phyloP scores from a whole-genome alignment of 2,888 invertebrate genomes.

The Leistus spinibarbis region DNA sequence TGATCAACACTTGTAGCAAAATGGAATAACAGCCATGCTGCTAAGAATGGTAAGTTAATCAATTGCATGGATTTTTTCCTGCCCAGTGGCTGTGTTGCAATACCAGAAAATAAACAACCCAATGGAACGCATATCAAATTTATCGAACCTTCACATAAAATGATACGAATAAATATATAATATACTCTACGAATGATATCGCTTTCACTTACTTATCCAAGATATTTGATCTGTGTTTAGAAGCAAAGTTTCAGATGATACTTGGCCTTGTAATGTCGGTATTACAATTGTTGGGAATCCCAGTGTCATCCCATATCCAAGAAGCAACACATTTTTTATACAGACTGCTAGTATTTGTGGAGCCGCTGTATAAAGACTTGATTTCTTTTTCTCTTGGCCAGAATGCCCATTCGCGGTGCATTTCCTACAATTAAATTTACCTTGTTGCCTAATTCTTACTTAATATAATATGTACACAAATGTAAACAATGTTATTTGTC shows the following conservation, averaged over 20 bases:
- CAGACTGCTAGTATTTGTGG: constrained; percentile 80
- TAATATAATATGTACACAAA: background rate
- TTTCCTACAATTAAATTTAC: constrained; percentile 21
- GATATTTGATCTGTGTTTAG: constrained; percentile 70
- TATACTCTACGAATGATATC: background rate
- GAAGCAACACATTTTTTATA: constrained; percentile 77
- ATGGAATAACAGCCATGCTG: constrained; percentile 76
- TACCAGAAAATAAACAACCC: constrained; percentile 77
- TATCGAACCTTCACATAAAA: constrained; percentile 69
- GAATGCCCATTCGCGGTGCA: constrained; percentile 40
- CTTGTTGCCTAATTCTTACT: background rate
- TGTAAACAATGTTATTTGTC: background rate
- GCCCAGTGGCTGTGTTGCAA: constrained; percentile 73
- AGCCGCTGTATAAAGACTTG: constrained; percentile 55
- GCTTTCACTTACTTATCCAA: constrained; percentile 71
- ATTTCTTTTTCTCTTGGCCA: background rate
- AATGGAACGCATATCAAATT: constrained; percentile 80
- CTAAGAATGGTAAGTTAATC: constrained; percentile 74
- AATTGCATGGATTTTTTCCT: constrained; percentile 77
- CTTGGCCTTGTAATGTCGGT: constrained; percentile 68
- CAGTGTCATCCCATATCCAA: constrained; percentile 80
- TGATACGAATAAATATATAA: background rate
- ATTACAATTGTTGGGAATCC: constrained; percentile 83
- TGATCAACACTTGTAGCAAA: constrained; percentile 67
- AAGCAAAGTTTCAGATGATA: constrained; percentile 54